Base-by-base conservation (phyloP, 1,140 invertebrate species). In the Orchesella cincta region DNA sequence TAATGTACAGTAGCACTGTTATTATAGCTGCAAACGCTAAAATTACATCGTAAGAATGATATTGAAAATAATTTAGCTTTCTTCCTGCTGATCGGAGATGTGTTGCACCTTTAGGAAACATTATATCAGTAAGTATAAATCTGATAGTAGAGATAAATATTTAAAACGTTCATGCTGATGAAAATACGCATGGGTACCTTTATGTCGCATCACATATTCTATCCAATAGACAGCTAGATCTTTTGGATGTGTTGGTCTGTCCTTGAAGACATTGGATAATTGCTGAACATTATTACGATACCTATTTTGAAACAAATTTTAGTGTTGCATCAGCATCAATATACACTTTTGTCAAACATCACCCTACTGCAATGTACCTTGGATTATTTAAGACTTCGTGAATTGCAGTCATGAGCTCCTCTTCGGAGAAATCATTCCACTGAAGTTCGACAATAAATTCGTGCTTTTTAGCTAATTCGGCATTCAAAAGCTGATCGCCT, bases 41-140 rank as follows among this genome's bases (percentile, higher is more conserved):
- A 62, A 85, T 83, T 31, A 83, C 79, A 62, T 83, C 82, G 8
- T 81, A 16, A 20, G 80, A 52, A 20, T 76, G 62, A 62, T 76
- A 74, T 64, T 83, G 78, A n/a, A 80, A 75, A 29, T 51, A 78
- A 28, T 73, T 74, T 0, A 83, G 75, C 52, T 83, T 75, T 20
- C 74, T 3, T 5, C 5, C 26, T 5, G 31, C 28, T 29, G 3
- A 12, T 23, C 67, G 52, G 31, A 51, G 18, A 75, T 33, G 35
- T 72, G 28, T 18, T 67, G 39, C 20, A 26, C 74, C 51, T 75
- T 14, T 8, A 62, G 23, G 26, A 46, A 46, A 20, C n/a, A n/a
- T n/a, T n/a, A n/a, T n/a, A 46, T 20, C 8, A 46, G 39, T 20
- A 46, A 12, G 39, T 46, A 46, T 12, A 46, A 46, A 12, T 46